Evolutionary conservation across 2,797 vertebrate genomes (phyloP).

Genomic region (Toxotes lorentzi): DNA sequence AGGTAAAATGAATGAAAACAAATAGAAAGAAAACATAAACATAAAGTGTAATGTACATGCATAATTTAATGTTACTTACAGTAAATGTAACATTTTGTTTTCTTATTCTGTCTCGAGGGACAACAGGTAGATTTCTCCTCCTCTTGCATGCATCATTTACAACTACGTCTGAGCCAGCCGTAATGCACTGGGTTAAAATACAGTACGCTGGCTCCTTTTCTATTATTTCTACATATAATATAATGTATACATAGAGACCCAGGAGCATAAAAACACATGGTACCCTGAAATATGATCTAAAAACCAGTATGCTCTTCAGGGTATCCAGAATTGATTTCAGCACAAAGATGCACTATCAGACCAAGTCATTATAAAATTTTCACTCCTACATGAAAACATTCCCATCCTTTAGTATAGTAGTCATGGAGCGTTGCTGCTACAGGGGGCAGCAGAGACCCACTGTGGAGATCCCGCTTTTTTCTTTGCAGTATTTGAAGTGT

Average conservation of each 20-base stretch:
- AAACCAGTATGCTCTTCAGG: not conserved
- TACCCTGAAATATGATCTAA: not conserved
- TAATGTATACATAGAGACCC: not conserved
- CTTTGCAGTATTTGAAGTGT: constrained; percentile 23
- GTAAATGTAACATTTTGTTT: not conserved
- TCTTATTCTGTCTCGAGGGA: not conserved
- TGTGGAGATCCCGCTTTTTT: not conserved
- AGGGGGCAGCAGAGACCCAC: constrained; percentile 67
- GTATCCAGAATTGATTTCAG: not conserved
- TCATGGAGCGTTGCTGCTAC: constrained; percentile 12
- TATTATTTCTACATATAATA: not conserved
- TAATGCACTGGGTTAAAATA: not conserved
- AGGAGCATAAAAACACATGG: not conserved
- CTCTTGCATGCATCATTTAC: not conserved
- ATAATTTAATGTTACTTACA: not conserved
- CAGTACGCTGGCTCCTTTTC: not conserved
- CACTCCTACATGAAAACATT: not conserved
- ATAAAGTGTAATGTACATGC: not conserved
- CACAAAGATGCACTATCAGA: constrained; percentile 6
- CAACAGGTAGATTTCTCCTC: not conserved
- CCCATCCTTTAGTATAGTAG: not conserved
- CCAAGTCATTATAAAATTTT: constrained; percentile 7
- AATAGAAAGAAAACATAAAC: not conserved
- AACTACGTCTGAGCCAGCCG: too few species aligned
- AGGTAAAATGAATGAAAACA: not conserved